Base-by-base conservation (phyloP, 2,113 vertebrate genomes). In the Salminus brasiliensis region DNA sequence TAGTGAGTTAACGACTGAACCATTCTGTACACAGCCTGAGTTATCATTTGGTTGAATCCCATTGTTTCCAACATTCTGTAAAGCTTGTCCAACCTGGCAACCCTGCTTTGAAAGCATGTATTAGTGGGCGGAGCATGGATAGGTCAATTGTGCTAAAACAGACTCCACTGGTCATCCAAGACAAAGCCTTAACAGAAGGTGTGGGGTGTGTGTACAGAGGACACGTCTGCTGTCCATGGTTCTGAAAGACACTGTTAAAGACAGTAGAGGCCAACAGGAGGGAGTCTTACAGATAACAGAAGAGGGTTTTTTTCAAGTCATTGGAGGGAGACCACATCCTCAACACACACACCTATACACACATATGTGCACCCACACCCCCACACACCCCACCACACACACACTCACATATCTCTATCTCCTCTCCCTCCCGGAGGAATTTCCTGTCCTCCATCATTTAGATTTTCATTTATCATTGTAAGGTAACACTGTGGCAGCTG, bases 391-490 rank as follows among this genome's bases (percentile, higher is more conserved):
- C 68, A 84, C 85, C 80, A 79, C 82, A 82, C 75, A 75, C 84
- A 85, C 59, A 85, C 68, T 85, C 85, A 84, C 87, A 87, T 87
- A 85, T 86, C 88, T 89, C 88, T 85, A 83, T 83, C 89, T 84
- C 87, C 88, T 78, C 83, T 86, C 86, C 86, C 85, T 88, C 85
- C 92, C 90, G 73, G 70, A 88, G 91, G 89, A 93, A 92, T 91
- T 92, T 91, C 93, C 91, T 88, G 91, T 92, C 92, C 88, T 88
- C 88, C 85, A 88, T 92, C 89, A 93, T 93, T 93, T 92, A 91
- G 89, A 83, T 87, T 90, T 90, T 91, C 93, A 93, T 93, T 93
- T 88, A 93, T 93, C 93, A 93, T 86, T 89, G 89, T 92, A 90
- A 88, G 90, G 90, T 88, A 92, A 92, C 90, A 89, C 89, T 90